phyloP scores from a whole-genome alignment of 2,888 invertebrate genomes.

The Hipparchia sbordonii region DNA sequence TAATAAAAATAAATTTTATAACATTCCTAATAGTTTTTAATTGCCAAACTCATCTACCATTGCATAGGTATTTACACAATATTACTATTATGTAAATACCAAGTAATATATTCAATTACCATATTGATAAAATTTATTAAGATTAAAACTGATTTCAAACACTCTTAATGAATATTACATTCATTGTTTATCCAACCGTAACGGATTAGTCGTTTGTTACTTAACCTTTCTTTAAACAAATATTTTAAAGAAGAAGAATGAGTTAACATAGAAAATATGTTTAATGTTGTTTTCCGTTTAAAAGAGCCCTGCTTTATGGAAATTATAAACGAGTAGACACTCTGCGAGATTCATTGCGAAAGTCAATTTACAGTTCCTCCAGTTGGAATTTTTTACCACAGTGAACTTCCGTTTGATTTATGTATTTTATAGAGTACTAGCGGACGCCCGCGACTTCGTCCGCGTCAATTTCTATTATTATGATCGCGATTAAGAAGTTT shows the following conservation, averaged over 20 bases:
- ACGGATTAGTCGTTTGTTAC: conserved; percentile 24
- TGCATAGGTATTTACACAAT: too few species aligned
- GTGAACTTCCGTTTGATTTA: conserved; percentile 32
- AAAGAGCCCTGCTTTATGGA: conserved; percentile 50
- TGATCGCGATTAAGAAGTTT: too few species aligned
- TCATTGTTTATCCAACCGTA: neutral
- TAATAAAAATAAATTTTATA: too few species aligned
- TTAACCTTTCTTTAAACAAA: conserved; percentile 32
- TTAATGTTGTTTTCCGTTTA: conserved; percentile 54
- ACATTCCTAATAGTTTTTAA: too few species aligned
- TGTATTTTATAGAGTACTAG: conserved; percentile 32
- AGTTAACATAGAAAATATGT: conserved; percentile 44
- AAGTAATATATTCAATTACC: too few species aligned
- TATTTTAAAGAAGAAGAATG: conserved; percentile 45
- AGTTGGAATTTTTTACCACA: conserved; percentile 28
- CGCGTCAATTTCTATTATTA: too few species aligned
- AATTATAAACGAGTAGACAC: conserved; percentile 51
- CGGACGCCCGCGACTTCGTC: too few species aligned
- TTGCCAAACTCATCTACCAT: too few species aligned
- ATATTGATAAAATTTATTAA: too few species aligned
- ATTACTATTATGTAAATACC: too few species aligned
- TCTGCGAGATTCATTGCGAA: conserved; percentile 38
- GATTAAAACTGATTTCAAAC: too few species aligned
- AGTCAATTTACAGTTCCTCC: conserved; percentile 36
- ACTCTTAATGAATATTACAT: too few species aligned